Evolutionary conservation across 2,888 invertebrate genomes (phyloP).

Genomic region (Zygaena filipendulae): DNA sequence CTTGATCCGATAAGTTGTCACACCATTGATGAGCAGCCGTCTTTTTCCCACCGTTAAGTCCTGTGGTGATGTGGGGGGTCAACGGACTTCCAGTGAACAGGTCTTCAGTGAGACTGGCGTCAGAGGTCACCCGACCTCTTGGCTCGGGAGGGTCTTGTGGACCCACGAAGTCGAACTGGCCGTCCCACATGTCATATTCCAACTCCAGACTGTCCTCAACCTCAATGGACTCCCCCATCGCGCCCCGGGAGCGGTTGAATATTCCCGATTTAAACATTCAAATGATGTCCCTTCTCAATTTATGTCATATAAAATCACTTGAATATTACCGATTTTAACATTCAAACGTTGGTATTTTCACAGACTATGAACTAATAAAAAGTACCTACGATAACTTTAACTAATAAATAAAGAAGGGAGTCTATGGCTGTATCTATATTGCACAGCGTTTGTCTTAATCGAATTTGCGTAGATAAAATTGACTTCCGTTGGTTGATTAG

Average conservation of each 20-base stretch:
- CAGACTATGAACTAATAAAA: no score
- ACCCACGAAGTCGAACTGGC: constrained; percentile 87
- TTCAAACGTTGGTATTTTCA: no score
- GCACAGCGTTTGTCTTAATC: no score
- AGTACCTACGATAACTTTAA: no score
- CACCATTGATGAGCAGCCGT: constrained; percentile 67
- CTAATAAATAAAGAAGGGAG: no score
- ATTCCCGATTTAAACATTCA: constrained; percentile 61
- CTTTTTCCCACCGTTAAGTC: constrained; percentile 67
- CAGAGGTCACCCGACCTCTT: constrained; percentile 44
- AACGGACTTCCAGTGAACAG: constrained; percentile 56
- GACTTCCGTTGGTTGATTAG: no score
- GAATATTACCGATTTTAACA: no score
- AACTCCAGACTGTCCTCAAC: constrained; percentile 74
- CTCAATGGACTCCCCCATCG: constrained; percentile 55
- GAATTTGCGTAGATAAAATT: no score
- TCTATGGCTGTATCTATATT: no score
- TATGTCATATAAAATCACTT: constrained; percentile 18
- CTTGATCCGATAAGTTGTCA: constrained; percentile 71
- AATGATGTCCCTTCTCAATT: no score
- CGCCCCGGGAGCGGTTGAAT: constrained; percentile 49
- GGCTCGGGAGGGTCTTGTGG: constrained; percentile 51
- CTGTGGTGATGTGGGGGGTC: constrained; percentile 53
- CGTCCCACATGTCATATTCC: constrained; percentile 90
- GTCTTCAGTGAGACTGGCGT: constrained; percentile 52